phyloP scores from a whole-genome alignment of 2,113 vertebrate genomes.

The Eolophus roseicapilla region DNA sequence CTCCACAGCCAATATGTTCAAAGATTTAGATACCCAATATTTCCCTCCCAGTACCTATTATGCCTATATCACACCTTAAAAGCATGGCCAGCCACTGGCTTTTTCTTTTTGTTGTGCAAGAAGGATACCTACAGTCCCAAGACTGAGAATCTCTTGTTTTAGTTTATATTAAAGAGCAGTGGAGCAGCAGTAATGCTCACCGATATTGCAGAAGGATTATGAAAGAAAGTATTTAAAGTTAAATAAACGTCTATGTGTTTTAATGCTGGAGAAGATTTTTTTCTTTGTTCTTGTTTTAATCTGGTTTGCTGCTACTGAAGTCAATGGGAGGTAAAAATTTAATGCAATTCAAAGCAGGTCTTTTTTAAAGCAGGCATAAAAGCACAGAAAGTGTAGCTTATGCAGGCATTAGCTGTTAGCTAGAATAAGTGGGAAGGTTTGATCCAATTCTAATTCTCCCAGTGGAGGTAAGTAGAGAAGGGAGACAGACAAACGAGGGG shows the following conservation, averaged over 20 bases:
- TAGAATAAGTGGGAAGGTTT: not conserved
- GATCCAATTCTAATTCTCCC: not conserved
- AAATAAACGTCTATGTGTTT: not conserved
- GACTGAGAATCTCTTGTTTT: not conserved
- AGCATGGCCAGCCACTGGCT: not conserved
- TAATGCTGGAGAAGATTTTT: not conserved
- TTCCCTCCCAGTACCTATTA: not conserved
- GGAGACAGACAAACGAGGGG: not conserved
- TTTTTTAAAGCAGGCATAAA: not conserved
- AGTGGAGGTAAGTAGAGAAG: not conserved
- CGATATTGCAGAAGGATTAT: not conserved
- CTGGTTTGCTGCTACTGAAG: not conserved
- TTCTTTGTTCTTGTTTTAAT: not conserved
- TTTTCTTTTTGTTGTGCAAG: not conserved
- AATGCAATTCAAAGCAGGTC: not conserved
- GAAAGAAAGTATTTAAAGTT: not conserved
- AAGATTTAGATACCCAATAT: not conserved
- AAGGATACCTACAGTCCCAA: not conserved
- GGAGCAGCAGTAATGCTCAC: not conserved
- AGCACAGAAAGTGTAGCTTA: not conserved
- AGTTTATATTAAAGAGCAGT: not conserved
- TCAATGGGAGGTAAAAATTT: not conserved
- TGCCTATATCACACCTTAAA: not conserved
- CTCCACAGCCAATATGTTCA: not conserved
- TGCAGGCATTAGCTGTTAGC: not conserved